Percentiles rank a stretch among this genome's conserved stretches.
phyloP scores from a whole-genome alignment of 2,113 vertebrate species.

The Micronycteris hirsuta region DNA sequence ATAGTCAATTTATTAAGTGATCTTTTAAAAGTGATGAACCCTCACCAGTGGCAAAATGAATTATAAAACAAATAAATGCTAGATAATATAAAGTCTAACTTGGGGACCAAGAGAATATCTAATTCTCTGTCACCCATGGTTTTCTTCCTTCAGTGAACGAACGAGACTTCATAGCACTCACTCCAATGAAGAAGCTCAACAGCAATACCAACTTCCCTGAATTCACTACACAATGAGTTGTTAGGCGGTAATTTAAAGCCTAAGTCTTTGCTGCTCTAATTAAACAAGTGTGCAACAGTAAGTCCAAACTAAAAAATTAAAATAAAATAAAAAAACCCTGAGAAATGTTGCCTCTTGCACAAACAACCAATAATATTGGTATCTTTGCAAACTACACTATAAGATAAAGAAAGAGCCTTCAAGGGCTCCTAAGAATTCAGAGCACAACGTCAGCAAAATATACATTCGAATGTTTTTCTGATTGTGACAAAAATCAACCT shows the following conservation, averaged over 20 bases:
- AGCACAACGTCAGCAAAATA: background rate
- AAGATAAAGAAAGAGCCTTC: background rate
- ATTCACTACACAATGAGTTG: background rate
- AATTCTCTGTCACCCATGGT: background rate
- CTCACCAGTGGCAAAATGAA: background rate
- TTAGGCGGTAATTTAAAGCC: background rate
- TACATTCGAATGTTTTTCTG: background rate
- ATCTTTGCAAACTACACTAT: background rate
- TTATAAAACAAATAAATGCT: background rate
- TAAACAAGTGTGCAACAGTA: background rate
- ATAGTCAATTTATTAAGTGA: background rate
- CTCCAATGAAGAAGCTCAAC: background rate
- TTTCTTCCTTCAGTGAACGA: background rate
- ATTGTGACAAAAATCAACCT: constrained; percentile 13
- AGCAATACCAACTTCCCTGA: background rate
- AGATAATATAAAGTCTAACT: background rate
- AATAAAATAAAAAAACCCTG: background rate
- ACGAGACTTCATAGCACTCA: background rate
- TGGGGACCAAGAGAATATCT: background rate
- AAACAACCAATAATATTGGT: background rate
- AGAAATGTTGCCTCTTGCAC: background rate
- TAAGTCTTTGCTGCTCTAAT: background rate
- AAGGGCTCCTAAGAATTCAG: background rate
- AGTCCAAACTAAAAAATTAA: background rate
- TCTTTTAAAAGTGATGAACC: background rate